These are phyloP conservation scores for Pecten maximus DNA, from an alignment of 2,888 invertebrate genomes.

Conservation along the genomic window DNA sequence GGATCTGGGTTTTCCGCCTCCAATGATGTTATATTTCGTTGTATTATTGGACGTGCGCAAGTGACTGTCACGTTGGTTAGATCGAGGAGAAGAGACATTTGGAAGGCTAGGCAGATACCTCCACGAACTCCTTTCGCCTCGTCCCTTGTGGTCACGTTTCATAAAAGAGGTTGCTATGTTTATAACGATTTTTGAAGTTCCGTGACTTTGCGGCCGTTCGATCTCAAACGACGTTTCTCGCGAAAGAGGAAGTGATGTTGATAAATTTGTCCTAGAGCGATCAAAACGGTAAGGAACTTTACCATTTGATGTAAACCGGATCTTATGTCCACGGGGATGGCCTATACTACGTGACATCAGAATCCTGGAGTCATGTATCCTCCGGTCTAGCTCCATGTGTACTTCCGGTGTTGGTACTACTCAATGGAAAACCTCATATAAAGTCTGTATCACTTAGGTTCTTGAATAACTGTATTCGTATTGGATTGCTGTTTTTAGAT, in stretches of 20 bases:
- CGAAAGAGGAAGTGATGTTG: constrained; percentile 40
- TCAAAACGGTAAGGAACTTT: constrained; percentile 50
- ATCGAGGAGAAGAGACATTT: constrained; percentile 30
- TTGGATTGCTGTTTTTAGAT: background rate
- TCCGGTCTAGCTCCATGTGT: background rate
- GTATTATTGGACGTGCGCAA: constrained; percentile 25
- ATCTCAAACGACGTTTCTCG: constrained; percentile 53
- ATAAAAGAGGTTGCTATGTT: constrained; percentile 54
- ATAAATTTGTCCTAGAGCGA: constrained; percentile 42
- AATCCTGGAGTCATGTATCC: background rate
- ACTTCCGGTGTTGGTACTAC: background rate
- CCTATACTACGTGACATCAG: constrained; percentile 42
- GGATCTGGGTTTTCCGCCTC: constrained; percentile 33
- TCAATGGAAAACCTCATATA: background rate
- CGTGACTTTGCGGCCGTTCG: constrained; percentile 51
- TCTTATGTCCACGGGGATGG: constrained; percentile 49
- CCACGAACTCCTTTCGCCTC: background rate
- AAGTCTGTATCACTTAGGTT: background rate
- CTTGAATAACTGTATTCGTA: background rate
- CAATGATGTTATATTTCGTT: constrained; percentile 39
- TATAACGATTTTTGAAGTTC: constrained; percentile 48
- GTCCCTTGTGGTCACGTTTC: constrained; percentile 44
- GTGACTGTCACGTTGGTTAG: constrained; percentile 38
- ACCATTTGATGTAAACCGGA: constrained; percentile 48
- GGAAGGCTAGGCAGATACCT: constrained; percentile 37